Conservation (phyloP, 2,113 vertebrate genomes). For the Cynopterus brachyotis region DNA sequence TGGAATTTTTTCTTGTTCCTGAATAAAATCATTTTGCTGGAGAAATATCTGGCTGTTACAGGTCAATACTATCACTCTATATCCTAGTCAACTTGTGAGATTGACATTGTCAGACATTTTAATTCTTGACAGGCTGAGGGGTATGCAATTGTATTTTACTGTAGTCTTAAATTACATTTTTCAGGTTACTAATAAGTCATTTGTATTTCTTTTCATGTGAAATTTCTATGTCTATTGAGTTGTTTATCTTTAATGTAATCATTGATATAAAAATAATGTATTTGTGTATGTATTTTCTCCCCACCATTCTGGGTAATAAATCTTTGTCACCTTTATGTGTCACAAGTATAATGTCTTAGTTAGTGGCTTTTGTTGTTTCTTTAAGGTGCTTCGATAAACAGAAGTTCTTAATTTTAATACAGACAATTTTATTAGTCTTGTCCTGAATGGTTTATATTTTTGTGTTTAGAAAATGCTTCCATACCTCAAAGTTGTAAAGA, state of each 20-base stretch:
- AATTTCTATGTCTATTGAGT: background rate
- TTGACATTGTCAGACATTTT: background rate
- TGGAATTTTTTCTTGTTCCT: no score
- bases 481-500: background rate
- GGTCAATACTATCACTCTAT: no score
- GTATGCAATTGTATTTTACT: background rate
- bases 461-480: background rate
- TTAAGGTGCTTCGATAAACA: background rate
- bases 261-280: background rate
- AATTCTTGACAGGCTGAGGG: background rate
- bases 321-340: background rate
- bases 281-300: background rate
- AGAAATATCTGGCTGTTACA: no score
- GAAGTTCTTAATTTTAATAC: no score
- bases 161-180: background rate
- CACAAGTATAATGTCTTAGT: background rate
- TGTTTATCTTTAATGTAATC: background rate
- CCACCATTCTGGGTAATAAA: background rate
- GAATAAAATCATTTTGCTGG: no score
- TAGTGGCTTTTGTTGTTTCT: background rate
- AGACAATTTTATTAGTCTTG: no score
- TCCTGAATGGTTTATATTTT: background rate
- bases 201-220: conserved; percentile 24
- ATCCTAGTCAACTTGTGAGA: background rate
- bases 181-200: background rate